Evolutionary conservation across 2,113 vertebrate genomes (phyloP).

Genomic region (Ameiurus melas): DNA sequence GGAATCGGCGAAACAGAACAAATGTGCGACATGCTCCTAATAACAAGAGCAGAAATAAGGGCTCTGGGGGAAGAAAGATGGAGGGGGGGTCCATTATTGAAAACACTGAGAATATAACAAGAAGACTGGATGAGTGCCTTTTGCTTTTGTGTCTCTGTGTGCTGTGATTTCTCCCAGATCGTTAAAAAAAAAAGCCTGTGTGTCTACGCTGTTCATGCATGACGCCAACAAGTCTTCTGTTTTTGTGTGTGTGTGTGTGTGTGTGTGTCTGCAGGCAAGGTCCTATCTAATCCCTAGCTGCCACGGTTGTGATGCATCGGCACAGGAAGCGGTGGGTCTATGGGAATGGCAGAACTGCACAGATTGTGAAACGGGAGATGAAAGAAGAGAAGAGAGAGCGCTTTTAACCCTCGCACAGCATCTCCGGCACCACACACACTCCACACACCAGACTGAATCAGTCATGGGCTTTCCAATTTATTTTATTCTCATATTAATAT

Average conservation of each 20-base stretch:
- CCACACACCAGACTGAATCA: not conserved
- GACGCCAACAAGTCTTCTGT: not conserved
- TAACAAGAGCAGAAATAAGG: not conserved
- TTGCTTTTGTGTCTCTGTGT: not conserved
- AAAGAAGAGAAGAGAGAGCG: not conserved
- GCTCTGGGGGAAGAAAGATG: not conserved
- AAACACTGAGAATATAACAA: slow-evolving; percentile 10
- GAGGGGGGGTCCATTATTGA: slow-evolving; percentile 10
- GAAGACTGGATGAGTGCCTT: not conserved
- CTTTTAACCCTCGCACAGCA: slow-evolving; percentile 6
- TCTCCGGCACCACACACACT: not conserved
- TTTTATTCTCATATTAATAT: not conserved
- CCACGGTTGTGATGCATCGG: not conserved
- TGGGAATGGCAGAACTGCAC: slow-evolving; percentile 9
- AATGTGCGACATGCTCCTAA: not conserved
- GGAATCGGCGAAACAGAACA: not conserved
- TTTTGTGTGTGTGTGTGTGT: slow-evolving; percentile 23
- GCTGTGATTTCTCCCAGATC: not conserved
- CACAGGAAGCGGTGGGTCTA: not conserved
- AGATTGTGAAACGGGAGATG: slow-evolving; percentile 9
- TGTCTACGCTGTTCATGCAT: not conserved
- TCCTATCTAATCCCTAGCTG: slow-evolving; percentile 16
- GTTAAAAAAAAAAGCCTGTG: not conserved
- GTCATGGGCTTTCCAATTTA: not conserved
- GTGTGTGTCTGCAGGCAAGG: slow-evolving; percentile 3